Base-by-base conservation (phyloP, 2,113 vertebrate genomes). In the Hiodon tergisus region DNA sequence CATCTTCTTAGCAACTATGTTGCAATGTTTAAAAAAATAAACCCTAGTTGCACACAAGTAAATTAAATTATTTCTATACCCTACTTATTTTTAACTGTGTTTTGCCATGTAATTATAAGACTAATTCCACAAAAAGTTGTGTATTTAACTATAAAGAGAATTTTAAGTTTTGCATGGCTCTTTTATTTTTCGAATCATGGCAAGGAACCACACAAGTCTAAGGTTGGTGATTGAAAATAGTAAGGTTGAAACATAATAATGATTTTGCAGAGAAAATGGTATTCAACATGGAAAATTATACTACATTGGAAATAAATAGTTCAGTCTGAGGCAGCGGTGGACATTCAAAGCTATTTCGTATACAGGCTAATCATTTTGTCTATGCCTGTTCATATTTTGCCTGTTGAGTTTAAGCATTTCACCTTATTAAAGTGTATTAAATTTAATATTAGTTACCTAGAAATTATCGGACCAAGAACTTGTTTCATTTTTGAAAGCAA, bases 381-480 rank as follows among this genome's bases (percentile, higher is more conserved):
- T 31, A 31, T 31, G 31, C 31, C 31, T 31, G 31, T 31, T 31
- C 31, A 31, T 31, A 31, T 31, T 31, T 31, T 31, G 31, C 31
- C 31, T 31, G 31, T 31, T 31, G 31, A 31, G 31, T 46, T 60
- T 72, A 72, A 46, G 4, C 59, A 72, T 60, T 59, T 59, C 57
- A 72, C 54, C 57, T 50, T 31, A 72, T n/a, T 69, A 53, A 51
- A 65, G n/a, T 65, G n/a, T 63, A 62, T 63, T 62, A 63, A 16
- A 65, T 16, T 6, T 63, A 46, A 55, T 63, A 31, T 73, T 54
- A 31, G 50, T 52, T 59, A 6, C 52, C 48, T 60, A 60, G 10
- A 54, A 71, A 50, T 51, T 65, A 53, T 65, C 10, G 7, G 17
- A 16, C 17, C 8, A 14, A 47, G 31, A 63, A 62, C 31, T 52